Percentiles rank a stretch among this genome's conserved stretches.
These are phyloP conservation scores for Julus scandinavius DNA, from an alignment of 2,888 invertebrate species.

Conservation along the genomic window DNA sequence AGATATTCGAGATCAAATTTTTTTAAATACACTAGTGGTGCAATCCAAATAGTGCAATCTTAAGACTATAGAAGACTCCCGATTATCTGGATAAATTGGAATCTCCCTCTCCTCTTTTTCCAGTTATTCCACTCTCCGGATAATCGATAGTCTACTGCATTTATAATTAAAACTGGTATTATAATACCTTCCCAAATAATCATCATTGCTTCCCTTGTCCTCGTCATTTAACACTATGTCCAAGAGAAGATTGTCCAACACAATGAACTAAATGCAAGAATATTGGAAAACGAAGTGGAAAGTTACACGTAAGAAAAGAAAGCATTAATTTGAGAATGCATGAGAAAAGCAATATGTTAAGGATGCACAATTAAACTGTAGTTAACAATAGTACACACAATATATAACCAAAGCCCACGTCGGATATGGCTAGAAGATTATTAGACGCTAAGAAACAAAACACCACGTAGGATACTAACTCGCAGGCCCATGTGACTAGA, in stretches of 20 bases:
- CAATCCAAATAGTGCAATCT: no score
- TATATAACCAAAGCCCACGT: background rate
- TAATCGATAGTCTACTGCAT: constrained; percentile 51
- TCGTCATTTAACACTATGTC: constrained; percentile 79
- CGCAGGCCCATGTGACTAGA: background rate
- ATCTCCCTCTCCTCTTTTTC: background rate
- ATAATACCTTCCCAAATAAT: constrained; percentile 87
- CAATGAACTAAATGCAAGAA: constrained; percentile 62
- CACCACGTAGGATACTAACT: background rate
- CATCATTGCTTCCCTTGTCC: constrained; percentile 90
- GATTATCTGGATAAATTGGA: no score
- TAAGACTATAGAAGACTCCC: no score
- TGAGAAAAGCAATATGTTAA: background rate
- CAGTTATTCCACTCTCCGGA: background rate
- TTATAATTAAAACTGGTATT: constrained; percentile 59
- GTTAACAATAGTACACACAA: background rate
- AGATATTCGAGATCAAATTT: no score
- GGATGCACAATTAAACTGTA: background rate
- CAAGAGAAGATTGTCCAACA: constrained; percentile 74
- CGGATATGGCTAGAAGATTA: no score
- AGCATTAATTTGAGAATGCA: constrained; percentile 28
- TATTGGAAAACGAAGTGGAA: background rate
- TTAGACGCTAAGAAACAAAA: background rate
- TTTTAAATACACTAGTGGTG: no score
- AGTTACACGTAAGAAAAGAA: background rate